Conservation (phyloP, 2,113 vertebrate species). For the Pachyramphus minor region DNA sequence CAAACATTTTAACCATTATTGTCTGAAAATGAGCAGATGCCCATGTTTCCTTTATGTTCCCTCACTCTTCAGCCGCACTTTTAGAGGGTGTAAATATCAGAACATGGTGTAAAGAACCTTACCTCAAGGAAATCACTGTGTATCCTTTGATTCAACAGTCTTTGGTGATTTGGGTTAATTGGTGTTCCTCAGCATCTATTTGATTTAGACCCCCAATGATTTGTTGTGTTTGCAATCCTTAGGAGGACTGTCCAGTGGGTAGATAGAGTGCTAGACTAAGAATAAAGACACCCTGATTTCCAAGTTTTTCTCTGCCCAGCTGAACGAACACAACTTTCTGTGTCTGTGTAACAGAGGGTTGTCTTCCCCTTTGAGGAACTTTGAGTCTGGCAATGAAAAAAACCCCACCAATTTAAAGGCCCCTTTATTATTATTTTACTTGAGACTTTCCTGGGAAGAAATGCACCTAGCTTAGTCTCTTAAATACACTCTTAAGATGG, state of each 20-base stretch:
- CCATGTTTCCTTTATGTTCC: neutral
- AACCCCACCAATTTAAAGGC: neutral
- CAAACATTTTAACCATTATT: neutral
- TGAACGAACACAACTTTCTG: neutral
- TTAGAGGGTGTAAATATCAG: neutral
- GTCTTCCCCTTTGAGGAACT: neutral
- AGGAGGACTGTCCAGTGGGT: neutral
- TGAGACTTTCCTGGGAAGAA: neutral
- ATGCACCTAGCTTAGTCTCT: neutral
- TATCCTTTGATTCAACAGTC: neutral
- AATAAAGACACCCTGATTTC: neutral
- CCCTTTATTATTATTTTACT: neutral
- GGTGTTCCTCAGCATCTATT: neutral
- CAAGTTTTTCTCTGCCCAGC: neutral
- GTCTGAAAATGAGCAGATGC: neutral
- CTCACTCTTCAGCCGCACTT: neutral
- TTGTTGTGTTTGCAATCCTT: neutral
- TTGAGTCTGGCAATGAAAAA: neutral
- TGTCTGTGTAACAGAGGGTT: neutral
- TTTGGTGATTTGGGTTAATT: neutral
- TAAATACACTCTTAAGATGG: neutral
- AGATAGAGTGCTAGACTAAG: neutral
- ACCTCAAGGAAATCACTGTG: neutral
- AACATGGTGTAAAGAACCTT: neutral
- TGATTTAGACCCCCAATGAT: neutral